These are phyloP conservation scores for Ceratothoa steindachneri DNA, from an alignment of 2,888 invertebrate genomes.

Conservation along the genomic window DNA sequence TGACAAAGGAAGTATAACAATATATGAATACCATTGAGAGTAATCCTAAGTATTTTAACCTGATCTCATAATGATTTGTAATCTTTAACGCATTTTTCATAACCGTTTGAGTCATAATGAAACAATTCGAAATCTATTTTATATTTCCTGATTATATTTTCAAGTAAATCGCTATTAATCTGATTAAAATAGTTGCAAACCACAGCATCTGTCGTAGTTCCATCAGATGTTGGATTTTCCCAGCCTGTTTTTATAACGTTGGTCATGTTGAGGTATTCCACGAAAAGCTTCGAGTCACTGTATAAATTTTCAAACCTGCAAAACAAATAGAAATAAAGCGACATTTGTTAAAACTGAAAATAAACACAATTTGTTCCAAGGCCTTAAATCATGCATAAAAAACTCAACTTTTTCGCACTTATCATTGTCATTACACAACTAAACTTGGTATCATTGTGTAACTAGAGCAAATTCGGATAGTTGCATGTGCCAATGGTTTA, in stretches of 20 bases:
- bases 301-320: conserved; percentile 37
- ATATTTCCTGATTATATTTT: conserved; percentile 25
- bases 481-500: no score
- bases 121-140: neutral
- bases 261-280: conserved; percentile 33
- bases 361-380: no score
- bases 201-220: conserved; percentile 14
- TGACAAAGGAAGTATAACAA: neutral
- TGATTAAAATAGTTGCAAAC: conserved; percentile 29
- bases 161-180: conserved; percentile 1
- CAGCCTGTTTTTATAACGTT: conserved; percentile 20
- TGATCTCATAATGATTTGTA: neutral
- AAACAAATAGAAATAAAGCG: no score
- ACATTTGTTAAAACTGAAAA: no score
- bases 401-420: no score
- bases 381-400: no score
- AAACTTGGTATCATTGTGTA: no score
- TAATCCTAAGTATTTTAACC: neutral
- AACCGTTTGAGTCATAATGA: neutral
- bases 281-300: conserved; percentile 23
- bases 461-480: no score
- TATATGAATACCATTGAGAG: neutral
- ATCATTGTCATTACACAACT: no score
- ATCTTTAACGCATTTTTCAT: neutral
- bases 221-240: conserved; percentile 27